Base-by-base conservation (phyloP, 2,888 invertebrate species). In the Eupithecia inturbata region DNA sequence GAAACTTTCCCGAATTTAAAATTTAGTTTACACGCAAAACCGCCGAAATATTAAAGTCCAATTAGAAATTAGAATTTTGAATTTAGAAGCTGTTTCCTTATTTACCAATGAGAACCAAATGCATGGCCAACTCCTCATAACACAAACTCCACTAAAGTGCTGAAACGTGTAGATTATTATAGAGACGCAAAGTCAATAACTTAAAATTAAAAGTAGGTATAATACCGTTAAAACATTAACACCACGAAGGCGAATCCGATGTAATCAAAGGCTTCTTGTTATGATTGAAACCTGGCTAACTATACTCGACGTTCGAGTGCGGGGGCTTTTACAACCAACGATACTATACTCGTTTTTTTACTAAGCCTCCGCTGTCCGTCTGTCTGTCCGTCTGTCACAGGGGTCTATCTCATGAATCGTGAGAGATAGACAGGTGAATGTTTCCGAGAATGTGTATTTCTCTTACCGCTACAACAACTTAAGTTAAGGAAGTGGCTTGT, bases 231-330 rank as follows among this genome's bases (percentile, higher is more conserved):
- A 64, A 72, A 63, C 70, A 75, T 75, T 72, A 75, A 63, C 75
- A 72, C 70, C 22, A 67, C 71, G 70, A 69, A 71, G 67, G 67
- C 63, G 53, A 28, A 68, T 41, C 57, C 39, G 36, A 71, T 71
- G 67, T 74, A 70, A 73, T 73, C 70, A 70, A 73, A 66, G 60
- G 60, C 69, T 63, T 67, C 69, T 60, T 36, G 60, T 26, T 67
- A 53, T 72, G 72, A 75, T 72, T 75, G 75, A 75, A 75, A 68
- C 64, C 64, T 33, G 53, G 36, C 41, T 72, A 63, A 70, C 75
- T 63, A 68, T 68, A 67, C 57, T 67, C 68, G 72, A 57, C 77
- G 75, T 64, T 70, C 36, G 45, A 73, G 70, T 63, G 63, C 6
- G 26, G 49, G 12, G 28, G 41, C 53, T 6, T 71, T 66, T 62